Evolutionary conservation across 30 jellyfish, hydroid and myxozoan genomes (phyloP), one percentile per base, ranked within the genome.

Genomic region (Hydra vulgaris): DNA sequence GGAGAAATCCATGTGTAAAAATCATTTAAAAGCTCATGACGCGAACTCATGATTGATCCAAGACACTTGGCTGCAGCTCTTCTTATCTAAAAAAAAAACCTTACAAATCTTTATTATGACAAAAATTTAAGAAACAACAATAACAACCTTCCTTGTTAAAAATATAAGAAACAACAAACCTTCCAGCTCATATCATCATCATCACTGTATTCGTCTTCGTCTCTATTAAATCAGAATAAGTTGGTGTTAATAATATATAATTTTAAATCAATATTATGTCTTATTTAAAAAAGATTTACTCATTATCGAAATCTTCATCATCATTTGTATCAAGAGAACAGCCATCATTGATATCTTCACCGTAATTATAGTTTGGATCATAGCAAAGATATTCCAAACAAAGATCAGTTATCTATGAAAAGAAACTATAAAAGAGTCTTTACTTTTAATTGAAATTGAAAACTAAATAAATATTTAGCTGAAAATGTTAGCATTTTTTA

Each of bases 161-260:
- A 23, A 21, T 40, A 40, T 3, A 40, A 12, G 12, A 40, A 68
- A 68, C 7, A 7, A 68, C 25, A 17, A 54, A 90, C 97, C 95
- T 92, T 92, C 99, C 99, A 92, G 81, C 99, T 92, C 95, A 92
- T 92, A 74, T 92, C 99, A 79, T 92, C 99, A 66, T 92, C 99
- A 71, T 92, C 99, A 76, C 99, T 92, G 85, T 92, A 92, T 70
- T 86, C 99, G 19, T 92, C 99, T 53, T 89, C 97, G 8, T 85
- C 95, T 8, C 86, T 95, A 17, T 92, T 81, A 77, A 55, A 52
- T 83, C 95, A 25, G 27, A 18, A 19, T 68, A 8, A 79, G 21
- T 25, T 78, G 78, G 21, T 20, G 17, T 12, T 23, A 79, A 17
- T 15, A 75, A 27, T 12, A 16, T 56, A 15, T n/a, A n/a, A n/a